Conservation (phyloP, 2,888 invertebrate genomes). For the Incurvaria masculella region DNA sequence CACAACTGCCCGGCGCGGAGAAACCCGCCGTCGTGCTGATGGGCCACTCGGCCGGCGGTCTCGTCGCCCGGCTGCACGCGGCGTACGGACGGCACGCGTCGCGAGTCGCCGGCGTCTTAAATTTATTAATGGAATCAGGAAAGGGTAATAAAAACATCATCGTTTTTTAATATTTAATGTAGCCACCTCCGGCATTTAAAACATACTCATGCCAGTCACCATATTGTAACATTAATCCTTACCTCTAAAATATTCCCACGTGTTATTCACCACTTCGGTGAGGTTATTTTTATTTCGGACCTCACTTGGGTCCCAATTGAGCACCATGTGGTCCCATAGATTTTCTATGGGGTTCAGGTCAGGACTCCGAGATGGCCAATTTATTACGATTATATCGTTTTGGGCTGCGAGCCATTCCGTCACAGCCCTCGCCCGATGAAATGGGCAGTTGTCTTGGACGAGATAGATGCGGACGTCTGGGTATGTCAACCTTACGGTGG, state of each 20-base stretch:
- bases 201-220: slow-evolving; percentile 9
- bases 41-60: too few species aligned
- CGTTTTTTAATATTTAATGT: too few species aligned
- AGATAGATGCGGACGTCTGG: background rate
- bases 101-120: too few species aligned
- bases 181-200: slow-evolving; percentile 3
- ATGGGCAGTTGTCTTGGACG: background rate
- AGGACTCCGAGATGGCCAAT: slow-evolving; percentile 6
- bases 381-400: background rate
- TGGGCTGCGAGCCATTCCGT: background rate
- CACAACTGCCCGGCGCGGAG: too few species aligned
- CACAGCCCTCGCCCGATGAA: background rate
- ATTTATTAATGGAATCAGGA: too few species aligned
- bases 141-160: too few species aligned
- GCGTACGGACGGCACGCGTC: too few species aligned
- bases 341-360: slow-evolving; percentile 10
- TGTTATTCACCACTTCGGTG: slow-evolving; percentile 2
- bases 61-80: too few species aligned
- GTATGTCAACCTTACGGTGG: background rate
- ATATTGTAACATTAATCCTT: slow-evolving; percentile 7
- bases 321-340: slow-evolving; percentile 11
- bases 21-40: too few species aligned
- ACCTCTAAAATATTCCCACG: slow-evolving; percentile 11
- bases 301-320: slow-evolving; percentile 9
- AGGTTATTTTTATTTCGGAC: slow-evolving; percentile 5